Percentiles rank a stretch among this genome's conserved stretches.
phyloP scores from a whole-genome alignment of 2,113 vertebrate genomes.

The Ptilorrhoa leucosticta region DNA sequence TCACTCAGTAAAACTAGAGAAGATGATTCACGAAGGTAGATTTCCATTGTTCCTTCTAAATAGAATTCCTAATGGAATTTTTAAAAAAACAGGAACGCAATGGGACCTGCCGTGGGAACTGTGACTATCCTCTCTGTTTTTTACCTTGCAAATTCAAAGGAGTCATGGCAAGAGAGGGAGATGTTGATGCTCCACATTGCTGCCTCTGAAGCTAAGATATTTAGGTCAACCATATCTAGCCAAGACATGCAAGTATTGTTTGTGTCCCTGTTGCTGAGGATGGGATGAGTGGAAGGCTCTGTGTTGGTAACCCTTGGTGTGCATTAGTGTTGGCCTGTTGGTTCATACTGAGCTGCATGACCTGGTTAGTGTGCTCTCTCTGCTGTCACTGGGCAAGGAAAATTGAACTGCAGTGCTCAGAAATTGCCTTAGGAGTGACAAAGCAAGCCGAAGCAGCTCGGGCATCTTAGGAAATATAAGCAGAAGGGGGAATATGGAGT shows the following conservation, averaged over 20 bases:
- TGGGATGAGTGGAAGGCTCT: background rate
- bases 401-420: background rate
- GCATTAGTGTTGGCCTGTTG: background rate
- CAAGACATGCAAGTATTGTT: background rate
- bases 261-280: background rate
- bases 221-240: background rate
- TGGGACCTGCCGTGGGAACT: background rate
- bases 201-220: background rate
- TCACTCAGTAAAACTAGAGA: background rate
- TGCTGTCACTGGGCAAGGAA: background rate
- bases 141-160: background rate
- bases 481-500: background rate
- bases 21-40: background rate
- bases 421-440: conserved; percentile 9
- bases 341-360: background rate
- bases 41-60: background rate
- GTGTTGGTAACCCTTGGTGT: background rate
- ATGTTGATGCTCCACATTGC: background rate
- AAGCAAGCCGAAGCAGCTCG: background rate
- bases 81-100: background rate
- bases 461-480: background rate
- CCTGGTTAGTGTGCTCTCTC: background rate
- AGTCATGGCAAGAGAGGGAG: background rate
- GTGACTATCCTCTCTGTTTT: background rate
- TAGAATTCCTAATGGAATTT: background rate